A percentile compares a stretch with the other conserved stretches of the same genome.
Conservation (phyloP, 2,797 vertebrate genomes). For the Squalus acanthias region DNA sequence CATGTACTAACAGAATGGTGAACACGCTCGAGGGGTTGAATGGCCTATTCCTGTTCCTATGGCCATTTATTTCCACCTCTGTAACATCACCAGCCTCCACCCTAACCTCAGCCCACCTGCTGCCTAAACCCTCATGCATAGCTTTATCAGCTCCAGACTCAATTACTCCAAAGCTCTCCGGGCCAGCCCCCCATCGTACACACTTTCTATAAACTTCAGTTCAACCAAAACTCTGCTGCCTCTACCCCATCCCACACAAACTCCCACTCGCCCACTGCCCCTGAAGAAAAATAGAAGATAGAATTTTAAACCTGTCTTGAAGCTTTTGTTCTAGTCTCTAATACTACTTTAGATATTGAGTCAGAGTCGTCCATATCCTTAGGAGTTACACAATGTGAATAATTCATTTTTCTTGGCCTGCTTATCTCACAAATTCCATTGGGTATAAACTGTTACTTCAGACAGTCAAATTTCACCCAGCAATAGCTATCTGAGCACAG, state of each 20-base stretch:
- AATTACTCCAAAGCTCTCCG: neutral
- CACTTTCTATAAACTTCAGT: neutral
- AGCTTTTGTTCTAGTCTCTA: neutral
- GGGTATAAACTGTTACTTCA: neutral
- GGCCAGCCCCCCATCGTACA: neutral
- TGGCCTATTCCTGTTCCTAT: too few relatives aligned
- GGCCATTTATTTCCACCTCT: too few relatives aligned
- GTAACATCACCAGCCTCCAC: too few relatives aligned
- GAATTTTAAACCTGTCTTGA: neutral
- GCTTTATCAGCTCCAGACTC: neutral
- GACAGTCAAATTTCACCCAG: neutral
- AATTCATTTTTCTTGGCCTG: neutral
- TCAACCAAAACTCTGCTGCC: neutral
- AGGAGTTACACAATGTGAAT: neutral
- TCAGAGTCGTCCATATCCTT: neutral
- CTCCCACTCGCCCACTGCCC: neutral
- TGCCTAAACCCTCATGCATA: too few relatives aligned
- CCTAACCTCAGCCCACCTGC: too few relatives aligned
- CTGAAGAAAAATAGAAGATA: neutral
- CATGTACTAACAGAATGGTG: neutral
- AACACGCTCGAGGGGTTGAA: neutral
- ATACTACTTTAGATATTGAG: neutral
- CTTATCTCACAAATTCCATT: slow-evolving; percentile 1
- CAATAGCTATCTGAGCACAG: neutral
- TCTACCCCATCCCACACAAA: neutral